These are phyloP conservation scores for Terrapene triunguis DNA, from an alignment of 2,113 vertebrate genomes.

Conservation along the genomic window DNA sequence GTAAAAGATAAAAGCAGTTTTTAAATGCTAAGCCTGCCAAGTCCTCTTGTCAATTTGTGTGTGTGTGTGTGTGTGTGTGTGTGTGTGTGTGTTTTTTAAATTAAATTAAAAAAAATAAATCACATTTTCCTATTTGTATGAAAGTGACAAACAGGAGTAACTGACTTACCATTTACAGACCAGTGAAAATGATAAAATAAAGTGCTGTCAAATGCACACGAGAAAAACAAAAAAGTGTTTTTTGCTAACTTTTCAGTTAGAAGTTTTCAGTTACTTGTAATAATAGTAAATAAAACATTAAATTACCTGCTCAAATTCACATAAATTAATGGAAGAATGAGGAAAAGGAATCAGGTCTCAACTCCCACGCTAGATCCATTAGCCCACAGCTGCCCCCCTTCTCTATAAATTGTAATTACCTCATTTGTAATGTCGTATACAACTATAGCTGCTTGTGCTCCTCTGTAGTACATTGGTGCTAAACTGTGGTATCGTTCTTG, in stretches of 20 bases:
- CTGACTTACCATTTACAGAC: neutral
- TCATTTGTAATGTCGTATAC: constrained; percentile 99
- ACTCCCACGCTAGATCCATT: neutral
- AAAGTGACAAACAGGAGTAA: neutral
- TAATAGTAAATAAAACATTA: rapidly evolving
- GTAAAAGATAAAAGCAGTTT: neutral
- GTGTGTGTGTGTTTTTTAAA: too few relatives aligned
- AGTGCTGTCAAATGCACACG: neutral
- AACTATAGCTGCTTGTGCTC: constrained; percentile 98
- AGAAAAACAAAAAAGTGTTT: neutral
- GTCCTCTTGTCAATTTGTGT: neutral
- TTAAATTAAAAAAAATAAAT: too few relatives aligned
- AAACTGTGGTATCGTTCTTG: constrained; percentile 99
- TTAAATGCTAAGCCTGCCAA: neutral
- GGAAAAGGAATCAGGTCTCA: neutral
- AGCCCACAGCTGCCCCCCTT: neutral
- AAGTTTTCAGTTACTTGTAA: neutral
- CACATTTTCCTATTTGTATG: neutral
- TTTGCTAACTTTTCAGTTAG: neutral
- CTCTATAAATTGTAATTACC: constrained; percentile 78
- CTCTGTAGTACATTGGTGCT: constrained; percentile 99
- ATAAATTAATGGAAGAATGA: neutral
- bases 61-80: too few relatives aligned
- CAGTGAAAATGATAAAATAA: neutral
- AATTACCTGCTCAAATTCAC: neutral